Evolutionary conservation across 1,140 invertebrate genomes (phyloP), one percentile per base, ranked within the genome.

Genomic region (Euglossa dilemma): DNA sequence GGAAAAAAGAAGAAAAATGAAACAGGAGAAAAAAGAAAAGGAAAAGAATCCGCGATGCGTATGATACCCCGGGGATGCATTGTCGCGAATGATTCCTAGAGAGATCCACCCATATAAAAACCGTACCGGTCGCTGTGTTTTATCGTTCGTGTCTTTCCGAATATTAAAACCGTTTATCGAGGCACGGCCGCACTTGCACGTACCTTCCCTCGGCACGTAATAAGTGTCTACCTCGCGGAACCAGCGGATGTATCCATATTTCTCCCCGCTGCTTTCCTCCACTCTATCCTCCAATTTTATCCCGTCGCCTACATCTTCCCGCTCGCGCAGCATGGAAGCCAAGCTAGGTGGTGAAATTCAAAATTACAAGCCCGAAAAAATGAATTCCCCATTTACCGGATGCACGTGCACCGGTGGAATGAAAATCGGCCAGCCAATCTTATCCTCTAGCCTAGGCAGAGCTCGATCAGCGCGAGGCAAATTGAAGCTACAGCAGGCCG

Each of bases 161-260:
- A 76, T 82, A 82, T 82, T 82, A 82, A 82, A 76, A 76, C 50
- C 80, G 63, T 82, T 80, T 64, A 74, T 80, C 70, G 64, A 54
- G 57, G 16, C 25, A 5, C 14, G 8, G 12, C 45, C n/a, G 57
- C 23, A n/a, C 14, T 14, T 28, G 16, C n/a, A 12, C 23, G 2
- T 67, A 25, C 28, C 43, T 47, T n/a, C 20, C 11, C 57, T 5
- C 25, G 6, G 5, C 43, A 45, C n/a, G 54, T 28, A 79, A 79
- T 70, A 70, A 47, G 36, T 20, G 64, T 79, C 52, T 14, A n/a
- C 18, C 23, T 25, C 36, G 50, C 12, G 52, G 7, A 45, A 67
- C 6, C 18, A 16, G 2, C 8, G 25, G 47, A 66, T 76, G 8
- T 63, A n/a, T 64, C 25, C n/a, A 57, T 61, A 75, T 63, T 75